Evolutionary conservation across 2,797 vertebrate genomes (phyloP).

Genomic region (Tadarida brasiliensis): DNA sequence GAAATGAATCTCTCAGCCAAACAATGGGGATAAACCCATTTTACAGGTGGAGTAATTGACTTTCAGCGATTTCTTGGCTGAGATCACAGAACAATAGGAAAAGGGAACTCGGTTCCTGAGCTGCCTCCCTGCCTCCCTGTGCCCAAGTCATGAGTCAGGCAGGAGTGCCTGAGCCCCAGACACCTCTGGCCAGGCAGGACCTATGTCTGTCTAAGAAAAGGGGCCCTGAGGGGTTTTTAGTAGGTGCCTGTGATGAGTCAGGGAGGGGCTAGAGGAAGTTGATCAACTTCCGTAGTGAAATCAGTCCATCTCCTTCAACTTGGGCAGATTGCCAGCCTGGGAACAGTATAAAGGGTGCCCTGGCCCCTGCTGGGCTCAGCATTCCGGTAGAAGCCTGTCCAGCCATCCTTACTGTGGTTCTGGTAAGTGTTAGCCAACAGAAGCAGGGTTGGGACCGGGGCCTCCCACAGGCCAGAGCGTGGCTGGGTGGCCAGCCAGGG

Average conservation of each 20-base stretch:
- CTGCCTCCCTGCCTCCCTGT: background rate
- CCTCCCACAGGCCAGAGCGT: too few species aligned
- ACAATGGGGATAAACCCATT: background rate
- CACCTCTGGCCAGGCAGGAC: background rate
- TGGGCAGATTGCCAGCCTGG: background rate
- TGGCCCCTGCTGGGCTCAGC: background rate
- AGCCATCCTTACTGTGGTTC: background rate
- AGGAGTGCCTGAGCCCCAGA: background rate
- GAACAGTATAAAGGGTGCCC: conserved; percentile 70
- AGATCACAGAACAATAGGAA: background rate
- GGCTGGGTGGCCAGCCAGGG: background rate
- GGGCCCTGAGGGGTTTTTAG: conserved; percentile 56
- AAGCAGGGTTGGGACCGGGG: background rate
- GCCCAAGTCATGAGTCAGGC: conserved; percentile 12
- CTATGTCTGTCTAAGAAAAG: background rate
- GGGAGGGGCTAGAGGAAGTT: conserved; percentile 59
- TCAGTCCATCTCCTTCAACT: conserved; percentile 67
- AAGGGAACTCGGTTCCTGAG: background rate
- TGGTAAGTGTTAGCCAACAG: conserved; percentile 65
- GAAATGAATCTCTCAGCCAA: background rate
- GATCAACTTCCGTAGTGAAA: conserved; percentile 67
- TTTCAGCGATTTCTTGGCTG: background rate
- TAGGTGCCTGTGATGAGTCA: conserved; percentile 68
- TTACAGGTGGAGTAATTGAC: background rate
- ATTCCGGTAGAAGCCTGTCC: background rate